These are phyloP conservation scores for Sylvicola cinctus DNA, from an alignment of 2,888 invertebrate genomes.

Conservation along the genomic window DNA sequence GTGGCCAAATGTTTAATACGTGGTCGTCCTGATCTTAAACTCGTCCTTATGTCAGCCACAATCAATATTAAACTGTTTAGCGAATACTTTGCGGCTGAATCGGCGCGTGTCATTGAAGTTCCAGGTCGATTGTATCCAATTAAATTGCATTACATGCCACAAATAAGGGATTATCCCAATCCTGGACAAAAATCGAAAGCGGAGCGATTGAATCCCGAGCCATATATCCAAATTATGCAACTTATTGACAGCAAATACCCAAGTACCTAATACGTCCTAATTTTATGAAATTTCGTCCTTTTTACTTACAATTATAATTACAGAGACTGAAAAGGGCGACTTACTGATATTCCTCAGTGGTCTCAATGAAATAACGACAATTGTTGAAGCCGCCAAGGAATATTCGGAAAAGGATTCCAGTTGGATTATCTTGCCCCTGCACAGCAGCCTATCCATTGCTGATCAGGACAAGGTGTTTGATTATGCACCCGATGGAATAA, in stretches of 20 bases:
- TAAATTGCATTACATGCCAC: conserved; percentile 67
- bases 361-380: conserved; percentile 72
- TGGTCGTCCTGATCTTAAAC: conserved; percentile 58
- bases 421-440: conserved; percentile 87
- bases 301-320: too few relatives aligned
- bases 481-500: conserved; percentile 78
- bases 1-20: conserved; percentile 80
- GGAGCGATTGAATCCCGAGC: conserved; percentile 73
- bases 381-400: conserved; percentile 68
- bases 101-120: conserved; percentile 71
- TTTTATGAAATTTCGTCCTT: conserved; percentile 13
- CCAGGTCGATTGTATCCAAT: conserved; percentile 91
- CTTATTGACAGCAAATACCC: conserved; percentile 80
- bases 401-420: conserved; percentile 54
- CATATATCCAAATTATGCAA: conserved; percentile 81
- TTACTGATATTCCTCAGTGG: conserved; percentile 89
- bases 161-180: conserved; percentile 30
- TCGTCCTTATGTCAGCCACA: conserved; percentile 96
- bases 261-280: too few relatives aligned
- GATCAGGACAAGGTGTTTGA: conserved; percentile 98
- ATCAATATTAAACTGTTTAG: conserved; percentile 92
- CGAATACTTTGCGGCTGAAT: conserved; percentile 63
- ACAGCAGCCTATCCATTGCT: conserved; percentile 75
- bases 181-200: conserved; percentile 28
- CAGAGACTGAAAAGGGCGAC: conserved; percentile 74